Base-by-base conservation (phyloP, 2,113 vertebrate genomes). In the Myiagra hebetior region DNA sequence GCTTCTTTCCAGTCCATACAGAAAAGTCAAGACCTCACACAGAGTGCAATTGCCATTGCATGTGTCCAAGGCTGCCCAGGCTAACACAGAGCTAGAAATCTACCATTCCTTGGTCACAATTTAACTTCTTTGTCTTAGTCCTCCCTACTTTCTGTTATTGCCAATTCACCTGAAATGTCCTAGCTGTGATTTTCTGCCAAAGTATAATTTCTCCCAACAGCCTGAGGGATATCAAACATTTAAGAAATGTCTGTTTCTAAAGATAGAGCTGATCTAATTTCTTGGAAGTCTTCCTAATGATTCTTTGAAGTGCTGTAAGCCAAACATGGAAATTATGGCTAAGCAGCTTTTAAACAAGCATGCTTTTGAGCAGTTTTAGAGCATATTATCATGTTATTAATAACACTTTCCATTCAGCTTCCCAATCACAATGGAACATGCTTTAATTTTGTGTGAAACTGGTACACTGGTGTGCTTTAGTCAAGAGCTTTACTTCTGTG, bases 241-340 rank as follows among this genome's bases (percentile, higher is more conserved):
- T 85, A 74, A 73, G 62, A 95, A 90, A 88, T 59, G 44, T 26
- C 75, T 95, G 90, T 59, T 93, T 88, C 93, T 95, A 95, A 96
- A 95, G 85, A 95, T 39, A 95, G 92, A 96, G 26, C 50, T 84
- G 64, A 95, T 92, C 82, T 96, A 77, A 96, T 96, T 91, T 86
- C 64, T 93, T 95, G 79, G 82, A 94, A 88, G 69, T 80, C 64
- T 92, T 96, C 85, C 90, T 95, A 95, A 96, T 83, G 77, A 85
- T 88, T 88, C 75, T 95, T 95, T 91, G 75, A 95, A 95, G 52
- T 57, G 59, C 41, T 83, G 37, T 77, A 84, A 93, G 85, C 75
- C 85, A 95, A 94, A 94, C 79, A 64, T 31, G 47, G 75, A 92
- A 87, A 93, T 94, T 91, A 85, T 24, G 72, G 76, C 56, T 89